A percentile compares a stretch with the other conserved stretches of the same genome.
Evolutionary conservation across 2,797 vertebrate genomes (phyloP).

Genomic region (Glossophaga mutica): DNA sequence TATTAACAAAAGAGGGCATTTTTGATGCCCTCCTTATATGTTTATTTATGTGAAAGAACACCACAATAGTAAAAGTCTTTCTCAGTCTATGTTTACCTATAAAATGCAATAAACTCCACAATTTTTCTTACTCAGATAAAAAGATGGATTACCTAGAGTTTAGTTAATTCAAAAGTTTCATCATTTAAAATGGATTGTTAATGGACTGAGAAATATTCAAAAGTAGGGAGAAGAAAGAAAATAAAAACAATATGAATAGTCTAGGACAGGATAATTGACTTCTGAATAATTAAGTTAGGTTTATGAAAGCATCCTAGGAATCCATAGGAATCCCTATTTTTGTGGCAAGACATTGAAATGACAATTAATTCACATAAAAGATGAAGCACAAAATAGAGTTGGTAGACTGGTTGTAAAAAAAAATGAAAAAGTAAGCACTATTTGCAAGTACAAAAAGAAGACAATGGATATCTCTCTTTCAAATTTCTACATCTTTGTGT

Average conservation of each 20-base stretch:
- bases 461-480: not conserved
- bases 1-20: not conserved
- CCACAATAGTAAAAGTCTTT: not conserved
- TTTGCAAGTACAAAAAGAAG: not conserved
- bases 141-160: not conserved
- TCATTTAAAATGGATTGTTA: slow-evolving; percentile 14
- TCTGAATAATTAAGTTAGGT: slow-evolving; percentile 56
- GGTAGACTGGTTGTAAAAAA: not conserved
- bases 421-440: not conserved
- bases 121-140: not conserved
- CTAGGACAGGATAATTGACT: slow-evolving; percentile 40
- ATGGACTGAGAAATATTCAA: slow-evolving; percentile 49
- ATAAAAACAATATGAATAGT: slow-evolving; percentile 45
- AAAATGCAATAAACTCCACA: not conserved
- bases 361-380: slow-evolving; percentile 9
- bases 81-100: not conserved
- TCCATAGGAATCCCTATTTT: slow-evolving; percentile 37
- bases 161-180: slow-evolving; percentile 51
- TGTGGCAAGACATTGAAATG: not conserved
- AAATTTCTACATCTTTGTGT: not conserved
- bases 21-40: not conserved
- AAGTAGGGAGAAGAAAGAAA: slow-evolving; percentile 8
- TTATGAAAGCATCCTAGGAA: not conserved
- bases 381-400: slow-evolving; percentile 29
- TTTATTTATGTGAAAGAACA: not conserved